Conservation (phyloP, 2,113 vertebrate genomes). For the Plecturocebus donacophilus region DNA sequence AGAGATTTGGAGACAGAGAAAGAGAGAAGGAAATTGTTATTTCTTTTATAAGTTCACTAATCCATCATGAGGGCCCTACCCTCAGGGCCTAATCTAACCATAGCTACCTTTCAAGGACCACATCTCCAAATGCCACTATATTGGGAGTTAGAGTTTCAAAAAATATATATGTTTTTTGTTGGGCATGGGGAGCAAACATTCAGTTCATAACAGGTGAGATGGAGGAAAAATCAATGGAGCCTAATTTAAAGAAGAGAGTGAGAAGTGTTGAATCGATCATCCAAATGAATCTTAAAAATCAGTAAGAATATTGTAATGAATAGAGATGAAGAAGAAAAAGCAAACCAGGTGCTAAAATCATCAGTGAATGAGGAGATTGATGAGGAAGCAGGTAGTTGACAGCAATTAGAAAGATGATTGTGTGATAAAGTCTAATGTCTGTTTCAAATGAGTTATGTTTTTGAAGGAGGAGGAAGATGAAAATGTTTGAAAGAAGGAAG, state of each 20-base stretch:
- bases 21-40: background rate
- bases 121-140: background rate
- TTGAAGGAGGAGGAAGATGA: background rate
- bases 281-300: background rate
- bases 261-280: background rate
- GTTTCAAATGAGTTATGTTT: background rate
- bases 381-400: background rate
- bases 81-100: background rate
- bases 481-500: background rate
- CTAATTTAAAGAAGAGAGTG: background rate
- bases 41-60: background rate
- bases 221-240: background rate
- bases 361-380: background rate
- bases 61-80: background rate
- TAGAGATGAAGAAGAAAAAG: background rate
- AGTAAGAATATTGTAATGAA: background rate
- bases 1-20: background rate
- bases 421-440: background rate
- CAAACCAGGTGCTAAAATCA: background rate
- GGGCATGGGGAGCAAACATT: background rate
- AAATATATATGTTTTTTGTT: background rate
- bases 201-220: background rate
- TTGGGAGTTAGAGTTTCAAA: background rate
- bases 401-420: background rate
- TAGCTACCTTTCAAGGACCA: background rate